Evolutionary conservation across 2,797 vertebrate genomes (phyloP).

Genomic region (Molothrus aeneus): DNA sequence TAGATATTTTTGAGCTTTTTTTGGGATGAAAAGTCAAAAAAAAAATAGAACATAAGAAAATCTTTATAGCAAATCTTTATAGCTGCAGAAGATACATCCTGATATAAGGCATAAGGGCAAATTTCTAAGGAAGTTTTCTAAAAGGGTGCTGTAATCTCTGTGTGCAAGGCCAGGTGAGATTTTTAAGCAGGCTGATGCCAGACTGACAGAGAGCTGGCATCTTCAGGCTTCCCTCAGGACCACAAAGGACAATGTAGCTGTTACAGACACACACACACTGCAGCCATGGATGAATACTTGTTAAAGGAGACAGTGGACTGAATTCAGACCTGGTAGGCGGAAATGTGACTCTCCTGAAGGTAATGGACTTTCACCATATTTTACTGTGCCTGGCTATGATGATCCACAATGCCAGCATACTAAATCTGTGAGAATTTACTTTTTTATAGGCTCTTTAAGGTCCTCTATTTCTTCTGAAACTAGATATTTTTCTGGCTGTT

Average conservation of each 20-base stretch:
- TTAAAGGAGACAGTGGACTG: background rate
- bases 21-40: background rate
- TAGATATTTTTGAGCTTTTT: rapidly evolving
- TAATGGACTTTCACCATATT: background rate
- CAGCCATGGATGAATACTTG: background rate
- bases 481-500: background rate
- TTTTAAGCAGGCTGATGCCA: background rate
- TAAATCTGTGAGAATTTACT: background rate
- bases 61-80: background rate
- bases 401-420: background rate
- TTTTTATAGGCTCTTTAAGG: background rate
- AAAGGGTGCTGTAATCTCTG: background rate
- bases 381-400: background rate
- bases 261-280: background rate
- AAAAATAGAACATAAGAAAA: background rate
- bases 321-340: background rate
- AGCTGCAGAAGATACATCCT: background rate
- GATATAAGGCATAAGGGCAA: background rate
- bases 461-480: background rate
- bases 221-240: background rate
- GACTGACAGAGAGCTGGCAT: background rate
- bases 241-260: background rate
- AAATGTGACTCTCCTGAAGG: background rate
- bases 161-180: background rate
- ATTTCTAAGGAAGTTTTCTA: background rate